phyloP scores from a whole-genome alignment of 1,140 invertebrate species.

The Glomeris maerens region DNA sequence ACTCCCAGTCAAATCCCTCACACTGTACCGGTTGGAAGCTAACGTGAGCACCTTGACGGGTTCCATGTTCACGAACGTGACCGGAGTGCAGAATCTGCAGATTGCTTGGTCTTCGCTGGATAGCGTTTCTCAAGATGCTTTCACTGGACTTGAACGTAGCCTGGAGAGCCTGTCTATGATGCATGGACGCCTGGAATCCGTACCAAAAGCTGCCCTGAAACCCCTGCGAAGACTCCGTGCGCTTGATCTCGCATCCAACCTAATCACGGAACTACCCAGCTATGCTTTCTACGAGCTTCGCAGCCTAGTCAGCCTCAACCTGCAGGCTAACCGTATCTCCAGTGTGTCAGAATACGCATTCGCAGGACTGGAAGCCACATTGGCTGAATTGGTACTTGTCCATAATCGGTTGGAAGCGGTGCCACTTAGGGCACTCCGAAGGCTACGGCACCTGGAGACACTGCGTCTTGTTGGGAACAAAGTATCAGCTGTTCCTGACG shows the following conservation, averaged over 20 bases:
- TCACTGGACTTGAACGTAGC: constrained; percentile 51
- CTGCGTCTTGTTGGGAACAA: constrained; percentile 70
- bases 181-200: constrained; percentile 57
- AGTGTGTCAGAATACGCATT: constrained; percentile 53
- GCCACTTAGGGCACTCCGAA: constrained; percentile 58
- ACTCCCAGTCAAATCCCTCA: constrained; percentile 58
- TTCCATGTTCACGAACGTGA: constrained; percentile 49
- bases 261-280: constrained; percentile 62
- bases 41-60: constrained; percentile 51
- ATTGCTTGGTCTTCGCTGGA: constrained; percentile 60
- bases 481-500: constrained; percentile 50
- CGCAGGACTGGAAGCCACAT: constrained; percentile 59
- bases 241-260: constrained; percentile 71
- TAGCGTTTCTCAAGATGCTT: constrained; percentile 55
- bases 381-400: constrained; percentile 66
- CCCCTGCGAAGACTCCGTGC: constrained; percentile 52
- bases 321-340: constrained; percentile 69
- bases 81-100: constrained; percentile 58
- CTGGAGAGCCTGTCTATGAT: constrained; percentile 66
- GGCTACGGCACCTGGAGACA: constrained; percentile 53
- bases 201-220: constrained; percentile 65
- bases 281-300: constrained; percentile 69
- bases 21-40: constrained; percentile 68
- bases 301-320: constrained; percentile 59
- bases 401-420: constrained; percentile 70